phyloP scores from a whole-genome alignment of 2,113 vertebrate species.

The Agelaius phoeniceus region DNA sequence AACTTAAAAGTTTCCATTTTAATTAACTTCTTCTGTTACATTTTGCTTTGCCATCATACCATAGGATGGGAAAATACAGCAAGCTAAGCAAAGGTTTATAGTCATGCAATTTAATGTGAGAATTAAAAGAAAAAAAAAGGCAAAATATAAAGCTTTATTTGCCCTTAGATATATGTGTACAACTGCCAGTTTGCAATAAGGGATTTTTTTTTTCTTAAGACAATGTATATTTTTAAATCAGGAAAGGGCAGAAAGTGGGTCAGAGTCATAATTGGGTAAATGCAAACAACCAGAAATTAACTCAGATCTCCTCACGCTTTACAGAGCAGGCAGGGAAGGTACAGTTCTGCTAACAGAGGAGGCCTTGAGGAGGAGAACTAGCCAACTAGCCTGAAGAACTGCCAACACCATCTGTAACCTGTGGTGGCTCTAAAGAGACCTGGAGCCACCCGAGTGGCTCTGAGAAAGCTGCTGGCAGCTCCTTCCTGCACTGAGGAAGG shows the following conservation, averaged over 20 bases:
- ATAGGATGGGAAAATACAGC: not conserved
- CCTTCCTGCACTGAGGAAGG: not conserved
- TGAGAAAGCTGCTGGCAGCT: not conserved
- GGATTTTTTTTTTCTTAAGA: not conserved
- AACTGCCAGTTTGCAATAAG: not conserved
- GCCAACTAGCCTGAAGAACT: not conserved
- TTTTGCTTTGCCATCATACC: not conserved
- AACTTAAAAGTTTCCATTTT: not conserved
- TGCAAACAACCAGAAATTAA: not conserved
- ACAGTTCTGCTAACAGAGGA: not conserved
- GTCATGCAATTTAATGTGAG: not conserved
- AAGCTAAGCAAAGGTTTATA: not conserved
- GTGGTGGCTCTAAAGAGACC: not conserved
- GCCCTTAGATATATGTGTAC: rapidly evolving
- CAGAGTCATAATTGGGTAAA: not conserved
- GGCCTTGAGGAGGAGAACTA: not conserved
- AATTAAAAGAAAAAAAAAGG: not conserved
- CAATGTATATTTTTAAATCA: not conserved
- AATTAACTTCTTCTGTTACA: not conserved
- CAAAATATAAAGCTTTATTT: not conserved
- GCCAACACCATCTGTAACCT: not conserved
- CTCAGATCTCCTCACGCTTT: not conserved
- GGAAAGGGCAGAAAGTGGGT: not conserved
- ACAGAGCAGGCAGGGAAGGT: not conserved
- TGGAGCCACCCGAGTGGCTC: not conserved